These are phyloP conservation scores for Poeciliopsis presidionis DNA, from an alignment of 2,797 vertebrate species.

Conservation along the genomic window DNA sequence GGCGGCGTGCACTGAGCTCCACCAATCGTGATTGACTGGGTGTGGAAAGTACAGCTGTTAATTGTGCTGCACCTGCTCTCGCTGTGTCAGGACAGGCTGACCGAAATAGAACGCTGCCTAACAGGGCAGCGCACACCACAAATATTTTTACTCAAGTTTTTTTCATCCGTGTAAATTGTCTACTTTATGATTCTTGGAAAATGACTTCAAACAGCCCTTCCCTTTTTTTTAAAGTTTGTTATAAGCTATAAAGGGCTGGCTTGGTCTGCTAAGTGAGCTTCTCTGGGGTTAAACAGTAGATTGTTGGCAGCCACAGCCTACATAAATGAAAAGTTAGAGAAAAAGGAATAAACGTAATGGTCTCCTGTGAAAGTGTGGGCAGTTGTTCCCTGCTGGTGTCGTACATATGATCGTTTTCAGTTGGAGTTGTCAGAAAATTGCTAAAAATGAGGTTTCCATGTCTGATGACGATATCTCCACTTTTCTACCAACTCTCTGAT, in stretches of 20 bases:
- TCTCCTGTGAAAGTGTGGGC: not conserved
- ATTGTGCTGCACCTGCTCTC: slow-evolving; percentile 80
- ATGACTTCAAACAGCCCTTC: not conserved
- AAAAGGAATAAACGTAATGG: not conserved
- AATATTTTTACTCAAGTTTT: slow-evolving; percentile 39
- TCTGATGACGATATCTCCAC: not conserved
- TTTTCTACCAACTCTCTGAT: not conserved
- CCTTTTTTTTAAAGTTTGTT: not conserved
- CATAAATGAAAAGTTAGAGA: not conserved
- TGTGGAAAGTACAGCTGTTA: slow-evolving; percentile 67
- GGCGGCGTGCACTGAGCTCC: slow-evolving; percentile 4
- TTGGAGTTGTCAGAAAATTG: not conserved
- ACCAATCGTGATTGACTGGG: slow-evolving; percentile 36
- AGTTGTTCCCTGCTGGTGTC: not conserved
- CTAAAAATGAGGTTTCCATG: not conserved
- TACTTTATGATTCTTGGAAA: not conserved
- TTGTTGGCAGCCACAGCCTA: not conserved
- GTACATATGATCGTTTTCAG: not conserved
- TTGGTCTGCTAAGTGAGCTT: not conserved
- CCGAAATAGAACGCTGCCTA: slow-evolving; percentile 77
- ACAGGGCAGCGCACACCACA: slow-evolving; percentile 31
- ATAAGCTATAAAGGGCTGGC: not conserved
- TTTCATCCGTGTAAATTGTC: slow-evolving; percentile 32
- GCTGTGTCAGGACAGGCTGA: slow-evolving; percentile 67
- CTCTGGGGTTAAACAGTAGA: not conserved